phyloP scores from a whole-genome alignment of 2,113 vertebrate species.

The Indri indri region DNA sequence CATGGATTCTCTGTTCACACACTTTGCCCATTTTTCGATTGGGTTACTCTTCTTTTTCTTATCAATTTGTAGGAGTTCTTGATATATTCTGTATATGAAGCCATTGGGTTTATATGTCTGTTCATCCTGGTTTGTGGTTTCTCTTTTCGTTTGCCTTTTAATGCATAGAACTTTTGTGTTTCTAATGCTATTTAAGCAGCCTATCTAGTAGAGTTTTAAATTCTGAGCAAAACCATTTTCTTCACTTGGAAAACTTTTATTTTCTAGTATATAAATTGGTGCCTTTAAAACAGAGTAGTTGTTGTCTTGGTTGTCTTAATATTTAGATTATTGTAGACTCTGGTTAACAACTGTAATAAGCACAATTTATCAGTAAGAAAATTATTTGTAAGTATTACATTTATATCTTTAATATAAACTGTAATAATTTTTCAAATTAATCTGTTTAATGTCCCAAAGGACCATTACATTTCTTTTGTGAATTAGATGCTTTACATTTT shows the following conservation, averaged over 20 bases:
- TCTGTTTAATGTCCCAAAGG: neutral
- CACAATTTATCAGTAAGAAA: neutral
- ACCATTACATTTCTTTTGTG: neutral
- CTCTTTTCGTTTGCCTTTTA: neutral
- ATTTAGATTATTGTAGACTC: neutral
- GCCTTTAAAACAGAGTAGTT: neutral
- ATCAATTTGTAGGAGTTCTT: neutral
- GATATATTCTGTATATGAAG: neutral
- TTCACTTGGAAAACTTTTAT: neutral
- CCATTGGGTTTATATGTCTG: neutral
- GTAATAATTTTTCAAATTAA: neutral
- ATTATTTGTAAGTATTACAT: neutral
- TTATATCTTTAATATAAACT: neutral
- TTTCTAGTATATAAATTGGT: neutral
- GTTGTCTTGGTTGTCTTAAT: neutral
- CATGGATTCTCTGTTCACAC: too few species aligned
- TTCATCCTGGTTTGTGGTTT: neutral
- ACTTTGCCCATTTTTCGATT: too few species aligned
- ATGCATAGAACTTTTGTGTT: neutral
- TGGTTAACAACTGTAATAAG: neutral
- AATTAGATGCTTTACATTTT: neutral
- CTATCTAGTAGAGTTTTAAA: neutral
- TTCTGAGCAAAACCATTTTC: neutral
- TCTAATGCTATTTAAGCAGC: neutral
- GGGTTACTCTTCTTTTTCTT: too few species aligned